Base-by-base conservation (phyloP, 2,888 invertebrate species). In the Amblyjoppa proteus region DNA sequence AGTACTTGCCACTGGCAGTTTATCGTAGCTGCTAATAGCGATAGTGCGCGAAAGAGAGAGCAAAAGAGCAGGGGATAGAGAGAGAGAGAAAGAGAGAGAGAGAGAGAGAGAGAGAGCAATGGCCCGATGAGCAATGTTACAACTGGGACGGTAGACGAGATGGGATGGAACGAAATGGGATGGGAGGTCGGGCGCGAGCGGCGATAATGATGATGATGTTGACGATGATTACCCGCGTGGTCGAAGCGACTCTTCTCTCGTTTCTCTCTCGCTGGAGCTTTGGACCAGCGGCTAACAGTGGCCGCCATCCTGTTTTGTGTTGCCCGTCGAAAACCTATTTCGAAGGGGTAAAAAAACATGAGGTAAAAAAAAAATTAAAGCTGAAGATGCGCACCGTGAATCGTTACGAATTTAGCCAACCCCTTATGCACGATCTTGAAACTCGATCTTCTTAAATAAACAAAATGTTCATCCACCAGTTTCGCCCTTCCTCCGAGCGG, bases 141-240 rank as follows among this genome's bases (percentile, higher is more conserved):
- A 87, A 89, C 87, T 89, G 88, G 88, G 88, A 89, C 88, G 87
- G 79, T 81, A 87, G 87, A 90, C 87, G 90, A 89, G 88, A 90
- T 87, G 89, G 88, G 89, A 90, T 89, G 88, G 88, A 89, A 89
- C 87, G 88, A 88, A 89, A 87, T 80, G 85, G 87, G 89, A 89
- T 88, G 85, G 83, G 81, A 86, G 84, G 81, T 76, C 76, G 69
- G 76, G 77, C 76, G 82, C 77, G 88, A 84, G 88, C 88, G 89
- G 87, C 89, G 90, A 89, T 90, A 83, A 86, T 84, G 91, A 92
- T 93, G 93, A 93, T 93, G 93, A 93, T 93, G 92, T 93, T 93
- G 93, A 92, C 91, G 92, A 91, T 90, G 92, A 91, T 93, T 92
- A 93, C 93, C 92, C 90, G 91, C 88, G 86, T 89, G 89, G 88